These are phyloP conservation scores for Eumacrocentrus americanus DNA, from an alignment of 2,888 invertebrate species.

Conservation along the genomic window DNA sequence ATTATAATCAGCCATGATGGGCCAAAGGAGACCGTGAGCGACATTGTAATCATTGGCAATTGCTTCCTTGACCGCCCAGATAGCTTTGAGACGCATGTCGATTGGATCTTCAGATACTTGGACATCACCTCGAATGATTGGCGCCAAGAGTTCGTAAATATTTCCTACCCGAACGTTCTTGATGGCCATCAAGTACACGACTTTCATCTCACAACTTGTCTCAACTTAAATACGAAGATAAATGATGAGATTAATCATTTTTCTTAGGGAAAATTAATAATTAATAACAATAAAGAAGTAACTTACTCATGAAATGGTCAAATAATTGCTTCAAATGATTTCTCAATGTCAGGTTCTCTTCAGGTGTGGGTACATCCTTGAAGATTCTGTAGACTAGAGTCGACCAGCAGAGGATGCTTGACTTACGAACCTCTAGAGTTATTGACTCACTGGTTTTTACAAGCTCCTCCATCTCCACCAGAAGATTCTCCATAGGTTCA, in stretches of 20 bases:
- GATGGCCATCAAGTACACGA: conserved; percentile 62
- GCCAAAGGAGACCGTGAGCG: conserved; percentile 60
- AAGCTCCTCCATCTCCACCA: conserved; percentile 55
- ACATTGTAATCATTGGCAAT: conserved; percentile 43
- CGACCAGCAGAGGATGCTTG: conserved; percentile 61
- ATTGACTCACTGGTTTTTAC: conserved; percentile 41
- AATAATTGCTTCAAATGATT: conserved; percentile 37
- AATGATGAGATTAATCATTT: not conserved
- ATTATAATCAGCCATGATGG: conserved; percentile 59
- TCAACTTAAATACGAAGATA: conserved; percentile 37
- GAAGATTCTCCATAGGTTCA: conserved; percentile 56
- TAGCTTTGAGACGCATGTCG: conserved; percentile 59
- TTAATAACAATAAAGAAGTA: not conserved
- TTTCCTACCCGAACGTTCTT: conserved; percentile 60
- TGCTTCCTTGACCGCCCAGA: conserved; percentile 57
- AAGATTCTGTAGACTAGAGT: conserved; percentile 58
- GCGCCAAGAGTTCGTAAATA: conserved; percentile 57
- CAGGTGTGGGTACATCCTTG: conserved; percentile 17
- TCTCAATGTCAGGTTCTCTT: conserved; percentile 38
- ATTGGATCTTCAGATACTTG: conserved; percentile 42
- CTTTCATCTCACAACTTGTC: conserved; percentile 51
- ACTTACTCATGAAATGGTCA: conserved; percentile 1
- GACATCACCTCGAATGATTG: conserved; percentile 58
- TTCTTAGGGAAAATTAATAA: not conserved
- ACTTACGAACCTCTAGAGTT: conserved; percentile 48